Conservation (phyloP, 2,888 invertebrate species). For the Heliconius sara region DNA sequence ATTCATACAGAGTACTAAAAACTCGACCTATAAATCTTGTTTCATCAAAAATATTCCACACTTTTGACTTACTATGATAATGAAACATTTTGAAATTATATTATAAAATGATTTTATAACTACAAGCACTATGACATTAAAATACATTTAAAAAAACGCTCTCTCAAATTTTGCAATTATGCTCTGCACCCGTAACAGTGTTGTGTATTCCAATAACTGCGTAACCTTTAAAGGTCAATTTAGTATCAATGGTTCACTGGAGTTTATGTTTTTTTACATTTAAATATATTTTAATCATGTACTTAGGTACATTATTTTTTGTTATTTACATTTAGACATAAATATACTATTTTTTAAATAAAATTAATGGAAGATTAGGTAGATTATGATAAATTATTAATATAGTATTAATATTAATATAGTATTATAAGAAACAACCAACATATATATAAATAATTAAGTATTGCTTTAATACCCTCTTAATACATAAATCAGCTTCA, state of each 20-base stretch:
- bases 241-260: conserved; percentile 10
- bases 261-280: neutral
- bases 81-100: neutral
- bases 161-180: conserved; percentile 36
- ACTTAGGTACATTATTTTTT: too few relatives aligned
- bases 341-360: too few relatives aligned
- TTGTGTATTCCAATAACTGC: conserved; percentile 39
- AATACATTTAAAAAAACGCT: conserved; percentile 1
- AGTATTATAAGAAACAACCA: too few relatives aligned
- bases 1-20: neutral
- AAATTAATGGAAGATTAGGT: too few relatives aligned
- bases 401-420: too few relatives aligned
- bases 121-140: conserved; percentile 3
- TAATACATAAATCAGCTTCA: too few relatives aligned
- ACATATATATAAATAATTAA: too few relatives aligned
- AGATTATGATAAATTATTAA: too few relatives aligned
- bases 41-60: neutral
- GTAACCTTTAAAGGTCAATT: conserved; percentile 51
- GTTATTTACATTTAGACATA: too few relatives aligned
- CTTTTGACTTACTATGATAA: neutral
- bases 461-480: too few relatives aligned
- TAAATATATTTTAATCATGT: neutral
- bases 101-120: neutral
- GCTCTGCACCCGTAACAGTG: conserved; percentile 37
- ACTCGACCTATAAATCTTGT: neutral